Percentiles rank a stretch among this genome's conserved stretches.
Evolutionary conservation across 2,888 invertebrate species (phyloP).

Genomic region (Scaptomyza flava): DNA sequence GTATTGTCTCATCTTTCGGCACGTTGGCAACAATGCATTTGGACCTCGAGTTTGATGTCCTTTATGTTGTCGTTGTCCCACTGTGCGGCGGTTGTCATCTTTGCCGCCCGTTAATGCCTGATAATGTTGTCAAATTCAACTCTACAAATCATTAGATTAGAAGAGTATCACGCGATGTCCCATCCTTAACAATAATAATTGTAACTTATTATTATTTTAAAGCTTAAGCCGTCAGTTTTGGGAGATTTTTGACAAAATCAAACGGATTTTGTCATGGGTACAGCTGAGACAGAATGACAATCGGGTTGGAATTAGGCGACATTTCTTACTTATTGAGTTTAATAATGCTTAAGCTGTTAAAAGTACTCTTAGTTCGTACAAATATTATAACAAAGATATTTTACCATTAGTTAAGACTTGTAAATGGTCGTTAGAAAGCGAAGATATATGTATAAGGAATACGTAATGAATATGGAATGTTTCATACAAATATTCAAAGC

Average conservation of each 20-base stretch:
- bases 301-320: background rate
- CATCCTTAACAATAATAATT: background rate
- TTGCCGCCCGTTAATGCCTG: slow-evolving; percentile 52
- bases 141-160: slow-evolving; percentile 68
- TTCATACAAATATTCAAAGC: background rate
- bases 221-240: slow-evolving; percentile 48
- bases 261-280: slow-evolving; percentile 7
- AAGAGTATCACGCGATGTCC: slow-evolving; percentile 56
- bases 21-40: slow-evolving; percentile 66
- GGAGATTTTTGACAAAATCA: slow-evolving; percentile 4
- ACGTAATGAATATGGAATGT: background rate
- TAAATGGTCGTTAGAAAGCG: background rate
- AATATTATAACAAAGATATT: background rate
- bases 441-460: no score
- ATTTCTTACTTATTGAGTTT: background rate
- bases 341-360: slow-evolving; percentile 3
- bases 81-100: slow-evolving; percentile 72
- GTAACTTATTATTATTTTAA: slow-evolving; percentile 6
- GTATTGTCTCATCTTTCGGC: slow-evolving; percentile 72
- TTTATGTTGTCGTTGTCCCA: slow-evolving; percentile 34
- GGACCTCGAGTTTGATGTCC: slow-evolving; percentile 20
- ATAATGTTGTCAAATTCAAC: slow-evolving; percentile 71
- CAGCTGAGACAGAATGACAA: background rate
- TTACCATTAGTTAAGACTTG: background rate
- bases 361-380: background rate